Conservation (phyloP, 2,113 vertebrate species). For the Peromyscus maniculatus region DNA sequence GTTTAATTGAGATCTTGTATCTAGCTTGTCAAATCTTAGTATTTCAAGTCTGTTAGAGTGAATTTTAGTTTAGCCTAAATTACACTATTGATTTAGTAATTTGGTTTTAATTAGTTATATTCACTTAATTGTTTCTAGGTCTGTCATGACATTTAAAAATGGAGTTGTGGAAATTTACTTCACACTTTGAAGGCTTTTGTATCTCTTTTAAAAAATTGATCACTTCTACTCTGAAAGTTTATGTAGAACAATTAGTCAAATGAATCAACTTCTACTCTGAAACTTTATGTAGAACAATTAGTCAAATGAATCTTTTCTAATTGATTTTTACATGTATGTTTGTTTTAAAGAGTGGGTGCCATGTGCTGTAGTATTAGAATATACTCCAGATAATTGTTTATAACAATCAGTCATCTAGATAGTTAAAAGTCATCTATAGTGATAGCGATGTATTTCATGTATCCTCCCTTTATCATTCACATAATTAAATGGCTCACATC, state of each 20-base stretch:
- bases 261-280: conserved; percentile 57
- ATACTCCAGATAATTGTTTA: neutral
- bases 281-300: conserved; percentile 65
- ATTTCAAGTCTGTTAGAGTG: conserved; percentile 64
- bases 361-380: conserved; percentile 3
- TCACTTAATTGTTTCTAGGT: conserved; percentile 74
- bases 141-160: conserved; percentile 75
- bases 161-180: conserved; percentile 69
- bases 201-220: conserved; percentile 59
- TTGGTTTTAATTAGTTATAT: conserved; percentile 81
- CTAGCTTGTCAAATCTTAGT: conserved; percentile 63
- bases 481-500: neutral
- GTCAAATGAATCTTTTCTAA: conserved; percentile 56
- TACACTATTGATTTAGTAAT: conserved; percentile 77
- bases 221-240: conserved; percentile 68
- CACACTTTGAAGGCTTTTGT: conserved; percentile 61
- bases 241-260: conserved; percentile 55
- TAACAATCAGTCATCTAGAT: conserved; percentile 32
- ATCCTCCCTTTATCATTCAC: neutral
- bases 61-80: conserved; percentile 72
- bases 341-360: conserved; percentile 65
- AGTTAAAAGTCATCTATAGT: conserved; percentile 34
- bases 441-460: neutral
- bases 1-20: conserved; percentile 54
- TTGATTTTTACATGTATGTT: conserved; percentile 62